Conservation (phyloP, 1,140 invertebrate species). For the Neoseiulus cucumeris region DNA sequence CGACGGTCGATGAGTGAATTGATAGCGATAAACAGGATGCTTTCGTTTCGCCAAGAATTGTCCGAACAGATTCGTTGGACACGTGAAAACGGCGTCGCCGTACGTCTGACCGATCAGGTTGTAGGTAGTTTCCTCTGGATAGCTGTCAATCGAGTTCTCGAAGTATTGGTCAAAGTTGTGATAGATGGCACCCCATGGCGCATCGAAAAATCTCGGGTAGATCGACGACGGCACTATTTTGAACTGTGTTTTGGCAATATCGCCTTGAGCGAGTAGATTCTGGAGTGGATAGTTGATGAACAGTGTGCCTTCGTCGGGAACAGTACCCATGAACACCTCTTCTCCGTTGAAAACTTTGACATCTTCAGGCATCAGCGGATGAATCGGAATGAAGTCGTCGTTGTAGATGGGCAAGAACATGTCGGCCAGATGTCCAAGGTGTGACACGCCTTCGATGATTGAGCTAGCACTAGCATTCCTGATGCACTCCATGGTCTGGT, state of each 20-base stretch:
- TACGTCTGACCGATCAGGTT: background rate
- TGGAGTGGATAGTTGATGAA: background rate
- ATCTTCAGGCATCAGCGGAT: constrained; percentile 7
- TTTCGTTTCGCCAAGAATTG: background rate
- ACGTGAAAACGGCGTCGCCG: constrained; percentile 6
- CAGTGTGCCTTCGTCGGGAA: background rate
- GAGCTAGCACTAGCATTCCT: background rate
- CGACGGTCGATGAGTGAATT: background rate
- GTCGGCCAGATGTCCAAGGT: background rate
- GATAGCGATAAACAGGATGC: background rate
- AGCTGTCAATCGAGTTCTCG: background rate
- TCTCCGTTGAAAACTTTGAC: background rate
- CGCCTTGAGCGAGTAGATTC: constrained; percentile 1
- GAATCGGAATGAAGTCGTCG: background rate
- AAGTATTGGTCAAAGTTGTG: constrained; percentile 9
- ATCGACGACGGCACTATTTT: background rate
- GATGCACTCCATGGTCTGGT: background rate
- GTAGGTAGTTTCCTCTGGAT: background rate
- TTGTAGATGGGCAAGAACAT: constrained; percentile 6
- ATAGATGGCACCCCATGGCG: background rate
- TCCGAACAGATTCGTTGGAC: background rate
- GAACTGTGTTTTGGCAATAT: background rate
- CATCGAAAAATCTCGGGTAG: background rate
- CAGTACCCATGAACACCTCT: background rate
- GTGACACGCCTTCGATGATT: background rate